Evolutionary conservation across 2,888 invertebrate genomes (phyloP).

Genomic region (Diadegma fenestrale): DNA sequence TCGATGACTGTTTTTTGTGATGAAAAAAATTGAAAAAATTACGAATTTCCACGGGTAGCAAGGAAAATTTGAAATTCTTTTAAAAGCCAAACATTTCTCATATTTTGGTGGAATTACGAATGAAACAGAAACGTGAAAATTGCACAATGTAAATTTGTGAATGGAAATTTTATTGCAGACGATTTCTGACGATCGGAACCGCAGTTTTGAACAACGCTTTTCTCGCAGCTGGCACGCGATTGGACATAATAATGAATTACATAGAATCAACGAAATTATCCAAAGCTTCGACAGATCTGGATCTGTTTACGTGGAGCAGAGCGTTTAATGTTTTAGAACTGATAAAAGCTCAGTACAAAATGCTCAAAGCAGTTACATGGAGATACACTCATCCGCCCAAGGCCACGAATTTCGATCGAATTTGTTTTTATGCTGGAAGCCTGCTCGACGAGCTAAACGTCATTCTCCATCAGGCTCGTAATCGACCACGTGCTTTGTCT

Average conservation of each 20-base stretch:
- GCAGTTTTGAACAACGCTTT: slow-evolving; percentile 81
- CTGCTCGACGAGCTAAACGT: slow-evolving; percentile 79
- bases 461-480: slow-evolving; percentile 72
- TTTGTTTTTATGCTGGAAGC: slow-evolving; percentile 81
- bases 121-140: background rate
- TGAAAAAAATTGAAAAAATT: background rate
- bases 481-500: slow-evolving; percentile 67
- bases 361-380: slow-evolving; percentile 82
- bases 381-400: slow-evolving; percentile 81
- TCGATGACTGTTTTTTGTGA: background rate
- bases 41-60: background rate
- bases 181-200: slow-evolving; percentile 77
- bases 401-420: slow-evolving; percentile 72
- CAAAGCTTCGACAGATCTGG: slow-evolving; percentile 59
- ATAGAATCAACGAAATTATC: slow-evolving; percentile 67
- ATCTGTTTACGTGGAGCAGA: slow-evolving; percentile 71
- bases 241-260: slow-evolving; percentile 72
- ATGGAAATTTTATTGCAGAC: slow-evolving; percentile 62
- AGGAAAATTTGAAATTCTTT: background rate
- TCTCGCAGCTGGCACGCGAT: slow-evolving; percentile 73
- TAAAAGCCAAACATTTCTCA: background rate
- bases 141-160: background rate
- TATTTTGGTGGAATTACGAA: background rate
- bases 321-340: slow-evolving; percentile 77
- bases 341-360: slow-evolving; percentile 78